These are phyloP conservation scores for Dendrocincla tyrannina DNA, from an alignment of 2,797 vertebrate species.

Conservation along the genomic window DNA sequence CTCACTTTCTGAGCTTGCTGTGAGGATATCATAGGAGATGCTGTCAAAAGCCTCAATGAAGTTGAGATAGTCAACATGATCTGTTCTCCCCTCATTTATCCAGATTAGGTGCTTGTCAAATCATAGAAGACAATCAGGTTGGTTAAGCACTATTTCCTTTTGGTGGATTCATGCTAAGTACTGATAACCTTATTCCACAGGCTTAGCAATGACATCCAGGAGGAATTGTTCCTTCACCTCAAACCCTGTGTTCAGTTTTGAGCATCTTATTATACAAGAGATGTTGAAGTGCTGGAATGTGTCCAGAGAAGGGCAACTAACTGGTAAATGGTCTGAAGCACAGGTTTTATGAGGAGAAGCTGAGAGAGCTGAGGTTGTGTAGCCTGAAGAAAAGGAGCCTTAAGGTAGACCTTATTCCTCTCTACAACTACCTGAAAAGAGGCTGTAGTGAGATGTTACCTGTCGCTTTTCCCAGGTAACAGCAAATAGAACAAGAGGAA, in stretches of 20 bases:
- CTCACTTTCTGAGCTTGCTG: background rate
- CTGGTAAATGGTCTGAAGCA: background rate
- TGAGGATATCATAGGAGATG: background rate
- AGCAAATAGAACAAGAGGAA: background rate
- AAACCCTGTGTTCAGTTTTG: background rate
- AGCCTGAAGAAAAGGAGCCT: background rate
- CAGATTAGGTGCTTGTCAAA: background rate
- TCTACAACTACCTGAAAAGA: background rate
- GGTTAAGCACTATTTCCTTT: background rate
- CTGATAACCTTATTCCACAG: background rate
- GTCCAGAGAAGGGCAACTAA: background rate
- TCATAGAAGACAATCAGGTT: background rate
- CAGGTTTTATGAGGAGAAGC: background rate
- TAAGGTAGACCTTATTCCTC: background rate
- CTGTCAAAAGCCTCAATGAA: background rate
- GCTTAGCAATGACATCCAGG: background rate
- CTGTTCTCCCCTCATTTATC: background rate
- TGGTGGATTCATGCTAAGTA: background rate
- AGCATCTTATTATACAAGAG: accelerated
- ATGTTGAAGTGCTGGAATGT: background rate
- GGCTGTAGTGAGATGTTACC: too few relatives aligned
- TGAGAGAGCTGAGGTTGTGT: background rate
- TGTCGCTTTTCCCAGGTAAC: background rate
- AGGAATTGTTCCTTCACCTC: background rate
- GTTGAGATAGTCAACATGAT: background rate